phyloP scores from a whole-genome alignment of 2,113 vertebrate species.

The Otocyon megalotis region DNA sequence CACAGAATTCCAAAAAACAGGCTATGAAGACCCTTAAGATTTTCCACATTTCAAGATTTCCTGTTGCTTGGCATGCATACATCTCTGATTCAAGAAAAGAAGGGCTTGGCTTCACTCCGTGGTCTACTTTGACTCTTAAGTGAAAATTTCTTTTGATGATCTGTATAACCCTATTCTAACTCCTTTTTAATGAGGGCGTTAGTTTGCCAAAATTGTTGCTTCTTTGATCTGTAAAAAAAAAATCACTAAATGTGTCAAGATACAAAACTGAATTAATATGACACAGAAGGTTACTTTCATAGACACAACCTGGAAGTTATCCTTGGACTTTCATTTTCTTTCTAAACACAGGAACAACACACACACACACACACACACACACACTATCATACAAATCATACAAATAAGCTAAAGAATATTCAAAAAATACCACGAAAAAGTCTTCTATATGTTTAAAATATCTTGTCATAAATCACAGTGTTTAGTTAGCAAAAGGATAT shows the following conservation, averaged over 20 bases:
- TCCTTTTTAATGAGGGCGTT: not conserved
- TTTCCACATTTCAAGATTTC: not conserved
- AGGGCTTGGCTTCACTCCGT: not conserved
- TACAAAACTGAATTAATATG: slow-evolving; percentile 43
- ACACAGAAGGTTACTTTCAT: not conserved
- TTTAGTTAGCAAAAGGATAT: not conserved
- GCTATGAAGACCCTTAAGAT: not conserved
- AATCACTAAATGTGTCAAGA: slow-evolving; percentile 20
- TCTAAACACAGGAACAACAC: slow-evolving; percentile 2
- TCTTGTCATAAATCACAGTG: not conserved
- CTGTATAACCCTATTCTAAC: not conserved
- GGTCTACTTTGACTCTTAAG: not conserved
- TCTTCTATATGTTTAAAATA: not conserved
- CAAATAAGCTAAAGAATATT: not conserved
- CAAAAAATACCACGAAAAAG: not conserved
- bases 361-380: not conserved
- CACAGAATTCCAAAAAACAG: not conserved
- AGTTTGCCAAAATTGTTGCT: slow-evolving; percentile 31
- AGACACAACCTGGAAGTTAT: not conserved
- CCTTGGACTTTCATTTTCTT: not conserved
- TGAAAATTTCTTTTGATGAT: slow-evolving; percentile 30
- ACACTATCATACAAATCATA: not conserved
- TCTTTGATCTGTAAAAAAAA: slow-evolving; percentile 49
- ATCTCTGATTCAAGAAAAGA: not conserved
- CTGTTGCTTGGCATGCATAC: not conserved